Percentiles rank a stretch among this genome's conserved stretches.
Evolutionary conservation across 2,797 vertebrate genomes (phyloP).

Genomic region (Myripristis jacobus): DNA sequence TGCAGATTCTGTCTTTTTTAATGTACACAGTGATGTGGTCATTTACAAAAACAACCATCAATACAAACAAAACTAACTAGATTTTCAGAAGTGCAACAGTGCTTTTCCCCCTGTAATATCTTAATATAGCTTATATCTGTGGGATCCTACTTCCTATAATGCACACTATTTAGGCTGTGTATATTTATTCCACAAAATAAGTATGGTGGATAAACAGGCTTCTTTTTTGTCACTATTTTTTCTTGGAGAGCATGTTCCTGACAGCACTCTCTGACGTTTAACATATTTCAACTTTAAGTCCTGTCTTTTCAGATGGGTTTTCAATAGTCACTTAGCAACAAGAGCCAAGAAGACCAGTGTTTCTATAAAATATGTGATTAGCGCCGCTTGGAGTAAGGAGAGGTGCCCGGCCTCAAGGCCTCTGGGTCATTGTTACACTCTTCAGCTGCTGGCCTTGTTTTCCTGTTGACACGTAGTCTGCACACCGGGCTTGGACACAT

Average conservation of each 20-base stretch:
- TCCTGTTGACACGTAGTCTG: constrained; percentile 53
- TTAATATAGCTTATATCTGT: too few relatives aligned
- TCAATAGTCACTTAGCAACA: constrained; percentile 49
- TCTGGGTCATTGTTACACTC: constrained; percentile 40
- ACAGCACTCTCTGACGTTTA: background rate
- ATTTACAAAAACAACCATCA: too few relatives aligned
- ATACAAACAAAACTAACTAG: too few relatives aligned
- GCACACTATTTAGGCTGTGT: too few relatives aligned
- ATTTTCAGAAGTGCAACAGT: background rate
- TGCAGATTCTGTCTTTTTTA: background rate
- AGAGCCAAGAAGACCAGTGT: background rate
- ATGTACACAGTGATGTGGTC: too few relatives aligned
- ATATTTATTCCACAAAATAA: background rate
- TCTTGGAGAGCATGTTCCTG: background rate
- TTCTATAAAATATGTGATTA: constrained; percentile 24
- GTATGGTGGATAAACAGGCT: too few relatives aligned
- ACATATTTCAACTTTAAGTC: constrained; percentile 18
- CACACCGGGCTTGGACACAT: constrained; percentile 41
- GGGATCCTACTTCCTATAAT: too few relatives aligned
- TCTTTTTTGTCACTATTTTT: background rate
- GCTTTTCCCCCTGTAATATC: background rate
- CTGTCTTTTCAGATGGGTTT: background rate
- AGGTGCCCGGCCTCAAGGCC: constrained; percentile 7
- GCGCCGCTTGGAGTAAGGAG: constrained; percentile 9
- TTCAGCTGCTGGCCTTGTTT: constrained; percentile 39